These are phyloP conservation scores for Drosophila hamatofila DNA, from an alignment of 2,888 invertebrate species.

Conservation along the genomic window DNA sequence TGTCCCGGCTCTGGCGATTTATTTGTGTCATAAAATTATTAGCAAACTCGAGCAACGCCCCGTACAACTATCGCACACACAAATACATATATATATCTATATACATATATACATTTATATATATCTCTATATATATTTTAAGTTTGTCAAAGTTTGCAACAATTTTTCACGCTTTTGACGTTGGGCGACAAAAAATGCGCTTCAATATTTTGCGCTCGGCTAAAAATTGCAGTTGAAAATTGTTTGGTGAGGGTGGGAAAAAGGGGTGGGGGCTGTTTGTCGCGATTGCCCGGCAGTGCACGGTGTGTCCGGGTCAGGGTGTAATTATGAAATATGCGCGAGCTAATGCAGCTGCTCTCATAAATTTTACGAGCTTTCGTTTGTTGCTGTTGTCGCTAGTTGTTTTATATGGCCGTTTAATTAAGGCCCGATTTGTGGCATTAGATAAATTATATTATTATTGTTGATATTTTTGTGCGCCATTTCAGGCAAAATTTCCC, in stretches of 20 bases:
- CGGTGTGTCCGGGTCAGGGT: slow-evolving; percentile 12
- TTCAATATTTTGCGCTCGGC: slow-evolving; percentile 42
- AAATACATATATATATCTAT: slow-evolving; percentile 8
- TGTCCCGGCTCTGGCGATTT: slow-evolving; percentile 52
- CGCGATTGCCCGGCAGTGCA: slow-evolving; percentile 3
- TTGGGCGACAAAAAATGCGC: slow-evolving; percentile 50
- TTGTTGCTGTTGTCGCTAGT: slow-evolving; percentile 22
- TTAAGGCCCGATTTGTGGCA: slow-evolving; percentile 60
- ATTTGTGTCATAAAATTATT: slow-evolving; percentile 73
- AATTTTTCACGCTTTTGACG: slow-evolving; percentile 75
- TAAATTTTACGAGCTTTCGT: slow-evolving; percentile 16
- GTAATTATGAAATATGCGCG: slow-evolving; percentile 42
- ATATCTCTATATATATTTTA: slow-evolving; percentile 30
- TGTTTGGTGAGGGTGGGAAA: slow-evolving; percentile 14
- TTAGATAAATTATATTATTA: slow-evolving; percentile 70
- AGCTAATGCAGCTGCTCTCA: slow-evolving; percentile 54
- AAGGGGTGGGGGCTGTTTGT: neutral
- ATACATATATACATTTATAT: neutral
- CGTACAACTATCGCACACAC: slow-evolving; percentile 55
- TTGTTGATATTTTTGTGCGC: slow-evolving; percentile 33
- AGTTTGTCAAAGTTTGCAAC: slow-evolving; percentile 75
- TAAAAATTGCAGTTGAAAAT: slow-evolving; percentile 57
- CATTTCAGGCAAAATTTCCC: slow-evolving; percentile 21
- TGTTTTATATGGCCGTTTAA: slow-evolving; percentile 50
- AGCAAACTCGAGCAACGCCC: slow-evolving; percentile 38